These are phyloP conservation scores for Spheniscus humboldti DNA, from an alignment of 2,797 vertebrate genomes.

Conservation along the genomic window DNA sequence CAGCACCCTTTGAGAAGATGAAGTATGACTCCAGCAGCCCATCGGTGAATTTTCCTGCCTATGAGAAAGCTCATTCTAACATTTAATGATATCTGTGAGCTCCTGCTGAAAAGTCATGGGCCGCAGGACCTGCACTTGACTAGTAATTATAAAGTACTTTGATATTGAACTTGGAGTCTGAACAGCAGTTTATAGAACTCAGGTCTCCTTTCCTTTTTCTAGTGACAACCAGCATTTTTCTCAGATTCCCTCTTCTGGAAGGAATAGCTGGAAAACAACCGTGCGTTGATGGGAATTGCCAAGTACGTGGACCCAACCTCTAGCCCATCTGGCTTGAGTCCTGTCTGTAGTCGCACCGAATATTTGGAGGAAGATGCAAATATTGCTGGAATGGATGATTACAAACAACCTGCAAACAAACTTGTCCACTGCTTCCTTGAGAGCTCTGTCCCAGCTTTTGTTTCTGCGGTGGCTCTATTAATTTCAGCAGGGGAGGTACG, in stretches of 20 bases:
- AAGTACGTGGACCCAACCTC: neutral
- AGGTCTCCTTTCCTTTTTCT: neutral
- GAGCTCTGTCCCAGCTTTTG: neutral
- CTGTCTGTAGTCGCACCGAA: neutral
- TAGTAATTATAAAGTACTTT: neutral
- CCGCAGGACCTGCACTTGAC: neutral
- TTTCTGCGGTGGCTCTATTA: neutral
- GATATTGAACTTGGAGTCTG: neutral
- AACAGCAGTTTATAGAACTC: neutral
- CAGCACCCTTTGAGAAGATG: neutral
- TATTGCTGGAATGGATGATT: neutral
- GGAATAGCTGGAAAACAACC: neutral
- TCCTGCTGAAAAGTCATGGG: neutral
- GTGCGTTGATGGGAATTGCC: neutral
- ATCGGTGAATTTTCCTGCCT: neutral
- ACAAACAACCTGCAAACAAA: neutral
- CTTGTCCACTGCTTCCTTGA: neutral
- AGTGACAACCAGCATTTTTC: neutral
- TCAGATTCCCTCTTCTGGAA: neutral
- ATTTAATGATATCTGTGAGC: neutral
- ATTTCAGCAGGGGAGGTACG: neutral
- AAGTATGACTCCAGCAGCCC: neutral
- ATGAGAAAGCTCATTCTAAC: neutral
- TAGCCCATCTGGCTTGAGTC: neutral
- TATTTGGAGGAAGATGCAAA: neutral